phyloP scores from a whole-genome alignment of 2,113 vertebrate species.

The Tautogolabrus adspersus region DNA sequence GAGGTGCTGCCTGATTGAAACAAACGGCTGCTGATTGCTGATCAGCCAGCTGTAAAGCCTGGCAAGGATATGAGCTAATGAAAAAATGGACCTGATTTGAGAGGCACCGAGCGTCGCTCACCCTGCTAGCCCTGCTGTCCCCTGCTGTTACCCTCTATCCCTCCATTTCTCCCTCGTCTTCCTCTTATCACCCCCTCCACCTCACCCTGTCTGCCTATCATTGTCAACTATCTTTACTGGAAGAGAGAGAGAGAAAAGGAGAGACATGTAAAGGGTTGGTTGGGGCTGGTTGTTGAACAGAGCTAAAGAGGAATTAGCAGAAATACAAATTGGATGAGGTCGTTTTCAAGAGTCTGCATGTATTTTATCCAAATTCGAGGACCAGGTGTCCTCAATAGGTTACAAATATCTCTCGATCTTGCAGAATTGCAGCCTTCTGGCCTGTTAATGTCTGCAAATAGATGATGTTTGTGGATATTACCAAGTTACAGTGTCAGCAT shows the following conservation, averaged over 20 bases:
- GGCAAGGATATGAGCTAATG: slow-evolving; percentile 92
- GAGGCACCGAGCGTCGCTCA: slow-evolving; percentile 85
- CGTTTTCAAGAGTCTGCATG: slow-evolving; percentile 1
- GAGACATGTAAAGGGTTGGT: slow-evolving; percentile 69
- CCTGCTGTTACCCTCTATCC: slow-evolving; percentile 77
- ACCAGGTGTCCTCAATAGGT: neutral
- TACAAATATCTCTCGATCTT: neutral
- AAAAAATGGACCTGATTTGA: slow-evolving; percentile 92
- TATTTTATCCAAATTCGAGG: neutral
- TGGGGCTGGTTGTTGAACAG: slow-evolving; percentile 83
- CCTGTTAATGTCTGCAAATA: neutral
- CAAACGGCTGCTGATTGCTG: slow-evolving; percentile 94
- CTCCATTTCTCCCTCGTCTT: slow-evolving; percentile 62
- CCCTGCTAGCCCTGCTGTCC: slow-evolving; percentile 77
- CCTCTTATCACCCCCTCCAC: slow-evolving; percentile 56
- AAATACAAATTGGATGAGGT: slow-evolving; percentile 2
- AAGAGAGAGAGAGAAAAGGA: slow-evolving; percentile 22
- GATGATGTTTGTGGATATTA: neutral
- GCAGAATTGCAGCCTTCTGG: neutral
- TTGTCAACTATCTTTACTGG: slow-evolving; percentile 57
- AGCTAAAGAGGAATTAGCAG: slow-evolving; percentile 71
- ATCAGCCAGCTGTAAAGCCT: slow-evolving; percentile 95
- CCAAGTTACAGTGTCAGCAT: too few relatives aligned
- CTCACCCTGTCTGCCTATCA: slow-evolving; percentile 68
- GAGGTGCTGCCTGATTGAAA: slow-evolving; percentile 92